phyloP scores from a whole-genome alignment of 2,888 invertebrate species.

The Euplexia lucipara region DNA sequence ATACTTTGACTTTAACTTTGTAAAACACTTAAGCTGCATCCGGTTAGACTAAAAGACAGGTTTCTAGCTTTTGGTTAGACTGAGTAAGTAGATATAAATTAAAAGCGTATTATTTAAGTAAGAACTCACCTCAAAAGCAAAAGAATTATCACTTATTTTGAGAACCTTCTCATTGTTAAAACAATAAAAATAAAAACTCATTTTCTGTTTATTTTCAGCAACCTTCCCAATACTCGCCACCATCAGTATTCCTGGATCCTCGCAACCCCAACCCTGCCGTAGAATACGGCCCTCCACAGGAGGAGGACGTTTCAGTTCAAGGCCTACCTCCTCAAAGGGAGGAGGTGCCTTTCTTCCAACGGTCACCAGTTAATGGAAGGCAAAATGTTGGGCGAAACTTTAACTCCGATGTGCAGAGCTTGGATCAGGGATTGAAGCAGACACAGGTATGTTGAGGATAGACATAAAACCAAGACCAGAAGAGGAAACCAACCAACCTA shows the following conservation, averaged over 20 bases:
- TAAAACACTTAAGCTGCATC: no score
- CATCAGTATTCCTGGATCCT: slow-evolving; percentile 75
- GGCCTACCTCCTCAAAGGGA: slow-evolving; percentile 81
- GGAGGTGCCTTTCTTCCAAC: slow-evolving; percentile 81
- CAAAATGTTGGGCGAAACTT: slow-evolving; percentile 81
- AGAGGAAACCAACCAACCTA: no score
- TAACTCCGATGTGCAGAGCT: slow-evolving; percentile 77
- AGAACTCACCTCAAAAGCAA: no score
- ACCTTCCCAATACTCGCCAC: slow-evolving; percentile 78
- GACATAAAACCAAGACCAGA: not conserved
- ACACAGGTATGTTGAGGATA: slow-evolving; percentile 72
- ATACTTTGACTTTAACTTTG: no score
- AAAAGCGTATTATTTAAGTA: no score
- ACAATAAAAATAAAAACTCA: no score
- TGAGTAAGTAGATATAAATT: no score
- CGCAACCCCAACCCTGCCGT: slow-evolving; percentile 70
- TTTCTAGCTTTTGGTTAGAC: no score
- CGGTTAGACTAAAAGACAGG: no score
- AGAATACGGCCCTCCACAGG: slow-evolving; percentile 72
- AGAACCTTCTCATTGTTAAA: no score
- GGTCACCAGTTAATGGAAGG: slow-evolving; percentile 84
- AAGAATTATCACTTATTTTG: no score
- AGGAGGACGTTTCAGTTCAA: slow-evolving; percentile 84
- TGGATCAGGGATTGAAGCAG: slow-evolving; percentile 79
- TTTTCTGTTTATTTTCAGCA: slow-evolving; percentile 43